Base-by-base conservation (phyloP, 2,888 invertebrate genomes). In the Volucella inflata region DNA sequence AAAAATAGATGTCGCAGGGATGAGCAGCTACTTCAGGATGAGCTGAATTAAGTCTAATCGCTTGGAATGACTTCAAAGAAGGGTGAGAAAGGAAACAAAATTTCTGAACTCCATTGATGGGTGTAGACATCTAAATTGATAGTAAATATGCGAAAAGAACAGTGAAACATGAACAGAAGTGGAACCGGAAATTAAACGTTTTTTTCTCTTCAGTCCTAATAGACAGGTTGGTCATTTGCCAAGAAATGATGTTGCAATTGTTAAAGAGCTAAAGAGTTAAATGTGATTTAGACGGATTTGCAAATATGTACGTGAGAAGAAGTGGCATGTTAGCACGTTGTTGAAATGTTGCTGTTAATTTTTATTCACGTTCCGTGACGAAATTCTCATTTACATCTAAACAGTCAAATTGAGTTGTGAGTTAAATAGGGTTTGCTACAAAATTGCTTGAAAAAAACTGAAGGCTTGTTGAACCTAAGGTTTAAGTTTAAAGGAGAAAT, bases 21-120 rank as follows among this genome's bases (percentile, higher is more conserved):
- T n/a, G 14, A 8, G 46, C 64, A 55, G 51, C 36, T 42, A 16
- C 46, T 60, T 48, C 42, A 70, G 59, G 75, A 75, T 71, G 48
- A 60, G 44, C 48, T 77, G 77, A 59, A 82, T 82, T 68, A 72
- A 72, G 77, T 77, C 68, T 83, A 83, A 83, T 77, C 82, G 72
- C 72, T 77, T 77, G 67, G 67, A 83, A 72, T 44, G 67, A 64
- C 67, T 83, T 77, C 77, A 77, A 77, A 62, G 59, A 71, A 62
- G 42, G 48, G 44, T 3, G n/a, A 21, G 14, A 53, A n/a, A 16
- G 12, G 30, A 17, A 17, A 14, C 8, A 11, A 11, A n/a, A 2
- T 0, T 30, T 30, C 30, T 30, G 6, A 30, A 30, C 30, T 30
- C 30, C 30, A 30, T 30, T 30, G 30, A 30, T 30, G 30, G 4